Evolutionary conservation across 2,888 invertebrate genomes (phyloP).

Genomic region (Erannis defoliaria): DNA sequence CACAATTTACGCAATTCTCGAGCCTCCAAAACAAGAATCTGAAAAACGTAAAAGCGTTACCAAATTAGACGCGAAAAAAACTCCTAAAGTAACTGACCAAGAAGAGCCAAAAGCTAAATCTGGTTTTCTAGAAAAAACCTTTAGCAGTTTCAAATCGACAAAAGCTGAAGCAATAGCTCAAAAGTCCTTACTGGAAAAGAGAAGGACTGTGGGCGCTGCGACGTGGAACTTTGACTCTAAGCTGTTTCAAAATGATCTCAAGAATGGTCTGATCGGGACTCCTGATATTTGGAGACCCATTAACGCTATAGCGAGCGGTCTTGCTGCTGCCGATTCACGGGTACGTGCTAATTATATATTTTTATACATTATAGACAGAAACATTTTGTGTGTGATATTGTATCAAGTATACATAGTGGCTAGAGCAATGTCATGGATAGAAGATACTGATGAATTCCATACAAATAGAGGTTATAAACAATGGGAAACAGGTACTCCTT

Average conservation of each 20-base stretch:
- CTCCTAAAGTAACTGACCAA: constrained; percentile 71
- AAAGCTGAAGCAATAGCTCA: constrained; percentile 77
- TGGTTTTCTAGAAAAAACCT: constrained; percentile 82
- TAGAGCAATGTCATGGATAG: no score
- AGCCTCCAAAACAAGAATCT: constrained; percentile 80
- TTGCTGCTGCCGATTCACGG: constrained; percentile 82
- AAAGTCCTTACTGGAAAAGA: constrained; percentile 86
- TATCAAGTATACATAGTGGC: no score
- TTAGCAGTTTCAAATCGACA: constrained; percentile 78
- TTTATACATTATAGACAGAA: no score
- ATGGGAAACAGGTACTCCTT: background rate
- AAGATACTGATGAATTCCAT: constrained; percentile 1
- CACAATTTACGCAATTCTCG: constrained; percentile 89
- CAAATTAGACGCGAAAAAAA: constrained; percentile 68
- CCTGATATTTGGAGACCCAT: constrained; percentile 91
- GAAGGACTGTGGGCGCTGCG: constrained; percentile 89
- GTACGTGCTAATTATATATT: constrained; percentile 62
- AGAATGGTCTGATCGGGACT: constrained; percentile 87
- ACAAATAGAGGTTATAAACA: constrained; percentile 1
- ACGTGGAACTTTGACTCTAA: constrained; percentile 89
- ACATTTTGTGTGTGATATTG: background rate
- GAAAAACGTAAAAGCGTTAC: constrained; percentile 72
- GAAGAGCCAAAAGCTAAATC: constrained; percentile 81
- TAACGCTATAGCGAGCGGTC: constrained; percentile 88
- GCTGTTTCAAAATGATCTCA: constrained; percentile 87